These are phyloP conservation scores for Drosophila setosimentum DNA, from an alignment of 2,888 invertebrate species.

Conservation along the genomic window DNA sequence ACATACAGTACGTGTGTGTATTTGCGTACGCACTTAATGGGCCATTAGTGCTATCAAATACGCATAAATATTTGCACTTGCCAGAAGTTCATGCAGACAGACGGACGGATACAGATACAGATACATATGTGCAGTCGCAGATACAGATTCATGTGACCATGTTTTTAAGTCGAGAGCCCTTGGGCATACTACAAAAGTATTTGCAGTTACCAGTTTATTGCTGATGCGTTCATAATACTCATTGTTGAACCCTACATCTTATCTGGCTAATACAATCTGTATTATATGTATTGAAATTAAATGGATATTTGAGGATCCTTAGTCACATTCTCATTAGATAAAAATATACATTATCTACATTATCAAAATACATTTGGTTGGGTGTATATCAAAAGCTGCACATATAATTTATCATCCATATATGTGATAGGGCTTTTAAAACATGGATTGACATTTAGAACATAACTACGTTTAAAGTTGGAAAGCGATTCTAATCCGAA, in stretches of 20 bases:
- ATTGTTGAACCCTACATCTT: not conserved
- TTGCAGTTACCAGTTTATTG: conserved; percentile 36
- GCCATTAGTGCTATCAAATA: conserved; percentile 83
- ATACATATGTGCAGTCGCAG: conserved; percentile 26
- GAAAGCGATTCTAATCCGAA: not conserved
- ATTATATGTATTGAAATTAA: not conserved
- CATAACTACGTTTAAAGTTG: not conserved
- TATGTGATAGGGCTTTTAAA: not conserved
- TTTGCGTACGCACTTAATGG: conserved; percentile 81
- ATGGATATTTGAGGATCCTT: not conserved
- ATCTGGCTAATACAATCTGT: not conserved
- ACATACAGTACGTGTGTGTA: conserved; percentile 56
- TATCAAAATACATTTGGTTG: not conserved
- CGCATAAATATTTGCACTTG: conserved; percentile 82
- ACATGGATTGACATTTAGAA: not conserved
- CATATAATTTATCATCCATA: not conserved
- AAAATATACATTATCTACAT: not conserved
- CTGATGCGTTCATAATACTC: conserved; percentile 9
- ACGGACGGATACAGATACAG: conserved; percentile 28
- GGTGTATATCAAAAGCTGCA: not conserved
- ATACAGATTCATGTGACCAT: conserved; percentile 29
- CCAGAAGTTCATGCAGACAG: conserved; percentile 57
- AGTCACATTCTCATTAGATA: not conserved
- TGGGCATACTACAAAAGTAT: conserved; percentile 41
- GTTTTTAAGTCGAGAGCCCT: conserved; percentile 1